A percentile compares a stretch with the other conserved stretches of the same genome.
These are phyloP conservation scores for Dione juno DNA, from an alignment of 2,888 invertebrate genomes.

Conservation along the genomic window DNA sequence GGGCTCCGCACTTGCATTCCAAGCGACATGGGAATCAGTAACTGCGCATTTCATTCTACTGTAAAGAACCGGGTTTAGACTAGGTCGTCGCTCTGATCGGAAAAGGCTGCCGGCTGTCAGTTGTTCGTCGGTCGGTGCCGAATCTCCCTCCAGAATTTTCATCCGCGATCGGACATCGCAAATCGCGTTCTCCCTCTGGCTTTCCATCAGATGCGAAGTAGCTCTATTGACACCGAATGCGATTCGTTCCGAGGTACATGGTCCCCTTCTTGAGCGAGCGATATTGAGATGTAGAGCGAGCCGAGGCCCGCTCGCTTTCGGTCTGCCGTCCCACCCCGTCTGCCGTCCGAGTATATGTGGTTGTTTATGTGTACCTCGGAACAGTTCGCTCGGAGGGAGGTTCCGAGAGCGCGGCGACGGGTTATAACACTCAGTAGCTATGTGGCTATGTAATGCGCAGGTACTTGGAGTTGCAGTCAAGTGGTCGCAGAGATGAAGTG, in stretches of 20 bases:
- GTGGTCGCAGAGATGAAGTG: slow-evolving; percentile 93
- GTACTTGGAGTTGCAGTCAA: slow-evolving; percentile 95
- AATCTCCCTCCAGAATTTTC: slow-evolving; percentile 46
- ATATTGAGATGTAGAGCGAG: slow-evolving; percentile 84
- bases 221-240: slow-evolving; percentile 72
- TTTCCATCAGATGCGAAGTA: slow-evolving; percentile 62
- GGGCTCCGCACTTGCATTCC: slow-evolving; percentile 81
- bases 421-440: slow-evolving; percentile 48
- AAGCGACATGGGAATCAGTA: slow-evolving; percentile 82
- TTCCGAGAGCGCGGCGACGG: slow-evolving; percentile 54
- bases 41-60: slow-evolving; percentile 66
- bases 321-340: slow-evolving; percentile 61
- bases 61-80: slow-evolving; percentile 51
- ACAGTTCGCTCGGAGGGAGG: slow-evolving; percentile 73
- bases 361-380: slow-evolving; percentile 84
- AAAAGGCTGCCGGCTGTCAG: slow-evolving; percentile 44
- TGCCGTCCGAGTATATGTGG: slow-evolving; percentile 72
- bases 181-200: slow-evolving; percentile 62
- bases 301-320: slow-evolving; percentile 70
- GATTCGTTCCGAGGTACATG: slow-evolving; percentile 85
- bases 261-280: slow-evolving; percentile 82
- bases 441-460: slow-evolving; percentile 78
- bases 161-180: slow-evolving; percentile 57
- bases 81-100: slow-evolving; percentile 55
- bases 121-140: slow-evolving; percentile 47